Evolutionary conservation across 2,888 invertebrate genomes (phyloP).

Genomic region (Metellina segmentata): DNA sequence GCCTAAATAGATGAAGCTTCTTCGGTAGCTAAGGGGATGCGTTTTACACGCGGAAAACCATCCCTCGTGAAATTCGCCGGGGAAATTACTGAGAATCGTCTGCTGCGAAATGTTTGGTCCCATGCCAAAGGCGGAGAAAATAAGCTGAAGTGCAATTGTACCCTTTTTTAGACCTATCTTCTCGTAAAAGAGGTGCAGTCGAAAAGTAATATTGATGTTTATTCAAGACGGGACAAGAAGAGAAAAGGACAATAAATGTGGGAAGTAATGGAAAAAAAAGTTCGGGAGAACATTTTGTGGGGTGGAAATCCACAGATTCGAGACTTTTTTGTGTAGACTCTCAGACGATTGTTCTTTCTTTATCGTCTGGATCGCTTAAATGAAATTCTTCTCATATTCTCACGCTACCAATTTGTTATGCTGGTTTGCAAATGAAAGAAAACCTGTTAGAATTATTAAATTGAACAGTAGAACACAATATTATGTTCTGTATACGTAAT

Average conservation of each 20-base stretch:
- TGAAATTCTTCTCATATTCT: too few relatives aligned
- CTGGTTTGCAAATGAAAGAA: too few relatives aligned
- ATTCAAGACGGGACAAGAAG: neutral
- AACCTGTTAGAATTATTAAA: too few relatives aligned
- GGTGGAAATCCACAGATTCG: too few relatives aligned
- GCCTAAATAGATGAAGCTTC: conserved; percentile 1
- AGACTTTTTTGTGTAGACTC: too few relatives aligned
- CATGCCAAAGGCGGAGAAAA: neutral
- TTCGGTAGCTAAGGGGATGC: too few relatives aligned
- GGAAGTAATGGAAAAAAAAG: neutral
- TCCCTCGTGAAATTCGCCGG: neutral
- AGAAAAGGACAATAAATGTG: neutral
- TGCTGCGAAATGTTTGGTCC: neutral
- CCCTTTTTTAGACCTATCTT: neutral
- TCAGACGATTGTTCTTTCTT: too few relatives aligned
- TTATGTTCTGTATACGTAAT: too few relatives aligned
- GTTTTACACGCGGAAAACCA: neutral
- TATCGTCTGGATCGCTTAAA: too few relatives aligned
- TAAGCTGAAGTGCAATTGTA: neutral
- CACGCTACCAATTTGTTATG: too few relatives aligned
- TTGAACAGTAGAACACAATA: too few relatives aligned
- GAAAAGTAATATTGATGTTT: neutral
- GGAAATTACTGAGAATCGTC: neutral
- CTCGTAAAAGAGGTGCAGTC: neutral
- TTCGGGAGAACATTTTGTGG: too few relatives aligned